These are phyloP conservation scores for Liolophura sinensis DNA, from an alignment of 1,140 invertebrate genomes.

Conservation along the genomic window DNA sequence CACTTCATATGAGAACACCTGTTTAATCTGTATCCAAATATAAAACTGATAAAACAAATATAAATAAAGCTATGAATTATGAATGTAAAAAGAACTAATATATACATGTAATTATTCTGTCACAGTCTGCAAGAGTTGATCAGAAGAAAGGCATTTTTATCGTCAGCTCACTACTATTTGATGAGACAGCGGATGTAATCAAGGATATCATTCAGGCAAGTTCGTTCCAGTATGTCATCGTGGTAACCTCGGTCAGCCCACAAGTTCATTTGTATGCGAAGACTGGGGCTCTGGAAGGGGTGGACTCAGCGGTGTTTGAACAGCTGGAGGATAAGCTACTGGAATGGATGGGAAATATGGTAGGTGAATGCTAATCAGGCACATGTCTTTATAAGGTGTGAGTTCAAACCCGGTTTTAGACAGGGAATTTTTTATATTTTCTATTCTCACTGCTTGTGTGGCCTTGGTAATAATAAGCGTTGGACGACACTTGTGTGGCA, in stretches of 20 bases:
- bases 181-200: conserved; percentile 61
- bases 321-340: conserved; percentile 60
- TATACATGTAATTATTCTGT: conserved; percentile 10
- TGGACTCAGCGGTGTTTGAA: conserved; percentile 50
- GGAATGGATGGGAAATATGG: conserved; percentile 64
- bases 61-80: too few species aligned
- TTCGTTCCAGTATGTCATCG: conserved; percentile 64
- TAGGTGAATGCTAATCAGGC: too few species aligned
- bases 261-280: conserved; percentile 49
- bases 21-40: too few species aligned
- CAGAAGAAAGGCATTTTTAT: conserved; percentile 66
- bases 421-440: too few species aligned
- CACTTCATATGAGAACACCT: too few species aligned
- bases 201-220: conserved; percentile 63
- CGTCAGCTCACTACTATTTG: conserved; percentile 61
- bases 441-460: too few species aligned
- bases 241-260: conserved; percentile 62
- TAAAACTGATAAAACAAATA: too few species aligned
- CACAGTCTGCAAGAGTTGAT: conserved; percentile 28
- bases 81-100: conserved; percentile 13
- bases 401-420: too few species aligned
- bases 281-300: conserved; percentile 24
- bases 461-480: too few species aligned
- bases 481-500: too few species aligned
- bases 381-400: too few species aligned